A percentile compares a stretch with the other conserved stretches of the same genome.
These are phyloP conservation scores for Tenthredo livida DNA, from an alignment of 2,888 invertebrate species.

Conservation along the genomic window DNA sequence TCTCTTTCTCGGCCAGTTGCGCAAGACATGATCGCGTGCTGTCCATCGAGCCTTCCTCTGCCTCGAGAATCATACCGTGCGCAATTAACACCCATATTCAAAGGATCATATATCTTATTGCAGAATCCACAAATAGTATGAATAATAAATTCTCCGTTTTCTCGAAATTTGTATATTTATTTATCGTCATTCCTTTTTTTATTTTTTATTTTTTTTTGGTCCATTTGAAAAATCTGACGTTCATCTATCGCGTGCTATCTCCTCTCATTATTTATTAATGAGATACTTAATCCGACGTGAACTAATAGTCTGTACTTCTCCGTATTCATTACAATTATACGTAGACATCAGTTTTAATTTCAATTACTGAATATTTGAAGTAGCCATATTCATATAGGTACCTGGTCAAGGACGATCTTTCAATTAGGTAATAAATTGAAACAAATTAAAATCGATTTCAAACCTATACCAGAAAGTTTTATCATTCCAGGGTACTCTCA, in stretches of 20 bases:
- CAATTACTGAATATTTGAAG: background rate
- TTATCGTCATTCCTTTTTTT: background rate
- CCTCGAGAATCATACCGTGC: background rate
- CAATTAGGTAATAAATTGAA: background rate
- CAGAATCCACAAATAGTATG: background rate
- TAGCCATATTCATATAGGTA: background rate
- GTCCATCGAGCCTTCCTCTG: slow-evolving; percentile 7
- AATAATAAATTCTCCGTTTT: background rate
- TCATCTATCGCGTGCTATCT: background rate
- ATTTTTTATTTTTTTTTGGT: background rate
- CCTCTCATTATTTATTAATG: background rate
- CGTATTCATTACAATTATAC: background rate
- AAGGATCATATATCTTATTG: background rate
- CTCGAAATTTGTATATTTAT: background rate
- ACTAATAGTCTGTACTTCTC: background rate
- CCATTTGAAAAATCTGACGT: background rate
- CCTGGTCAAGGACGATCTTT: background rate
- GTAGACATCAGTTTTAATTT: background rate
- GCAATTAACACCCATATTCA: background rate
- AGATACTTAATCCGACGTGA: background rate
- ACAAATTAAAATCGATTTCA: background rate
- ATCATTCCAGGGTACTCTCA: slow-evolving; percentile 52
- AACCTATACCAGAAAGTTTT: background rate
- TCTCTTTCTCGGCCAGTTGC: slow-evolving; percentile 45
- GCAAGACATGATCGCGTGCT: slow-evolving; percentile 49